phyloP scores from a whole-genome alignment of 2,113 vertebrate species.

The Hiodon alosoides region DNA sequence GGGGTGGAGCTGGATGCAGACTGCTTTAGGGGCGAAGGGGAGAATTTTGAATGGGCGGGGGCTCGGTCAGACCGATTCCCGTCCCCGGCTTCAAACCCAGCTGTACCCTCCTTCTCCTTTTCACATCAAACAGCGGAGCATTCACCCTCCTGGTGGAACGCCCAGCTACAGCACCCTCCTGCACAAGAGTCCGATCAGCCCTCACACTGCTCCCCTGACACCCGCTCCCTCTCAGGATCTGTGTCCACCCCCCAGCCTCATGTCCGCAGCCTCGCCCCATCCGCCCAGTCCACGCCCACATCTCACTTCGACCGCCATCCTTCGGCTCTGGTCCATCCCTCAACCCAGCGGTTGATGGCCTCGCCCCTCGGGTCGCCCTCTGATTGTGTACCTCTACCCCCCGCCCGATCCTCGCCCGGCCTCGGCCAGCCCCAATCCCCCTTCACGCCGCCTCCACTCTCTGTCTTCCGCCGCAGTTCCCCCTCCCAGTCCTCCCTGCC shows the following conservation, averaged over 20 bases:
- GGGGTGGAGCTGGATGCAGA: slow-evolving; percentile 68
- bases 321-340: slow-evolving; percentile 37
- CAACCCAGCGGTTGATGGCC: slow-evolving; percentile 31
- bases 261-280: not conserved
- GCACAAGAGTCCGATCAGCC: not conserved
- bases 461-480: slow-evolving; percentile 61
- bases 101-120: slow-evolving; percentile 18
- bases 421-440: slow-evolving; percentile 59
- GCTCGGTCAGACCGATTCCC: slow-evolving; percentile 23
- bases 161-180: not conserved
- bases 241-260: not conserved
- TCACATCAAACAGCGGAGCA: not conserved
- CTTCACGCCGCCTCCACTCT: slow-evolving; percentile 57
- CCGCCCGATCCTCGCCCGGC: slow-evolving; percentile 54
- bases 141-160: not conserved
- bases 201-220: not conserved
- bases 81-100: slow-evolving; percentile 37
- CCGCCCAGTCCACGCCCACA: slow-evolving; percentile 1
- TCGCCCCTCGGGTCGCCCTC: slow-evolving; percentile 62
- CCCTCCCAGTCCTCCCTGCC: slow-evolving; percentile 69
- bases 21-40: slow-evolving; percentile 58
- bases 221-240: not conserved
- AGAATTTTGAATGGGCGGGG: slow-evolving; percentile 29
- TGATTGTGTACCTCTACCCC: slow-evolving; percentile 42
- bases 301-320: slow-evolving; percentile 25